Conservation (phyloP, 2,888 invertebrate genomes). For the Lasioglossum leucozonium region DNA sequence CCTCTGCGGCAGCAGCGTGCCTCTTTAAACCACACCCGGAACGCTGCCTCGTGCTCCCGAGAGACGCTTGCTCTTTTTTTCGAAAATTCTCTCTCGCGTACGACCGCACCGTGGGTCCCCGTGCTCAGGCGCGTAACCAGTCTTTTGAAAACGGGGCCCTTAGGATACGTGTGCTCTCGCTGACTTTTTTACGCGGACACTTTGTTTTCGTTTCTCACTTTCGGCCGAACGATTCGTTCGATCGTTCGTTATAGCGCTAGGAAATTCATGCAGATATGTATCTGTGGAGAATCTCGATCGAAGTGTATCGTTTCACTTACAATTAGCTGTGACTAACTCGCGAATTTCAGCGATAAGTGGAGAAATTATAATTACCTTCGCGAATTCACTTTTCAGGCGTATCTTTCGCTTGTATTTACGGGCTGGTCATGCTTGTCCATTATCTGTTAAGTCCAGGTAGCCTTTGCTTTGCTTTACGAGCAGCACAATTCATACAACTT, state of each 20-base stretch:
- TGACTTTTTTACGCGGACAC: slow-evolving; percentile 27
- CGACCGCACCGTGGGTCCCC: slow-evolving; percentile 59
- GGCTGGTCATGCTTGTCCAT: not conserved
- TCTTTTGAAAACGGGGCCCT: slow-evolving; percentile 47
- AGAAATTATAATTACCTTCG: not conserved
- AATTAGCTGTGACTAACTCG: not conserved
- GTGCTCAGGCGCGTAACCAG: slow-evolving; percentile 57
- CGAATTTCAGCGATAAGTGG: not conserved
- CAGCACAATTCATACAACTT: not conserved
- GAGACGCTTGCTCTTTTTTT: slow-evolving; percentile 68
- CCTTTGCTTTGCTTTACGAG: not conserved
- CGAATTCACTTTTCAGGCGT: not conserved
- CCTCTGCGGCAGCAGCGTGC: too few relatives aligned
- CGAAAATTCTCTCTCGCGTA: slow-evolving; percentile 61
- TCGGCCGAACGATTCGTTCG: not conserved
- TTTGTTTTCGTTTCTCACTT: not conserved
- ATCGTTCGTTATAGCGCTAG: too few relatives aligned
- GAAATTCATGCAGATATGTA: not conserved
- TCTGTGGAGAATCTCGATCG: not conserved
- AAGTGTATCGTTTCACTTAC: not conserved
- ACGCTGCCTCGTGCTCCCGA: slow-evolving; percentile 61
- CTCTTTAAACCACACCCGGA: slow-evolving; percentile 72
- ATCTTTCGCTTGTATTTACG: not conserved
- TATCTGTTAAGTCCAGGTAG: not conserved
- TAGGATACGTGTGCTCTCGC: slow-evolving; percentile 24